Conservation (phyloP, 2,797 vertebrate species). For the Sorex maritimensis region DNA sequence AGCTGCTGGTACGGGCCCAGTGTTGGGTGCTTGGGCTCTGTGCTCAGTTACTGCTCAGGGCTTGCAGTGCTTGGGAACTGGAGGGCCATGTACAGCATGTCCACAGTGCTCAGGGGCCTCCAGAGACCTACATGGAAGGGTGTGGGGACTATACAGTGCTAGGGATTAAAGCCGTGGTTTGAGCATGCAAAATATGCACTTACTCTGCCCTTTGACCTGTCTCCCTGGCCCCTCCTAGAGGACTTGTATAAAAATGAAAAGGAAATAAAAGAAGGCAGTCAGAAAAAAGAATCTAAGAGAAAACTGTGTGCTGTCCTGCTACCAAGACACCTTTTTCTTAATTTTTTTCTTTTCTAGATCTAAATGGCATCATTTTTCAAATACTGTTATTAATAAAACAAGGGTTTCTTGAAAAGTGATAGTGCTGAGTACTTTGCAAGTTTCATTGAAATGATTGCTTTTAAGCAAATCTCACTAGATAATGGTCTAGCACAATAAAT, state of each 20-base stretch:
- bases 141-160: too few species aligned
- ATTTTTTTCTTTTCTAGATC: background rate
- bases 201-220: too few species aligned
- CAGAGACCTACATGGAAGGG: too few species aligned
- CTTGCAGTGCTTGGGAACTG: too few species aligned
- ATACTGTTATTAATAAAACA: background rate
- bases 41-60: too few species aligned
- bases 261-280: background rate
- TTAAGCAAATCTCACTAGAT: background rate
- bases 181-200: too few species aligned
- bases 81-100: too few species aligned
- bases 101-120: too few species aligned
- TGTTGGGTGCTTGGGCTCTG: too few species aligned
- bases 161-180: too few species aligned
- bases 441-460: conserved; percentile 38
- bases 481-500: background rate
- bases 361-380: background rate
- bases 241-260: conserved; percentile 1
- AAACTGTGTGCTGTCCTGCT: background rate
- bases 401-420: background rate
- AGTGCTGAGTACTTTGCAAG: background rate
- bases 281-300: background rate
- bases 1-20: too few species aligned
- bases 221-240: too few species aligned
- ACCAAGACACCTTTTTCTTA: background rate